phyloP scores from a whole-genome alignment of 2,113 vertebrate genomes.

The Carassius carassius region DNA sequence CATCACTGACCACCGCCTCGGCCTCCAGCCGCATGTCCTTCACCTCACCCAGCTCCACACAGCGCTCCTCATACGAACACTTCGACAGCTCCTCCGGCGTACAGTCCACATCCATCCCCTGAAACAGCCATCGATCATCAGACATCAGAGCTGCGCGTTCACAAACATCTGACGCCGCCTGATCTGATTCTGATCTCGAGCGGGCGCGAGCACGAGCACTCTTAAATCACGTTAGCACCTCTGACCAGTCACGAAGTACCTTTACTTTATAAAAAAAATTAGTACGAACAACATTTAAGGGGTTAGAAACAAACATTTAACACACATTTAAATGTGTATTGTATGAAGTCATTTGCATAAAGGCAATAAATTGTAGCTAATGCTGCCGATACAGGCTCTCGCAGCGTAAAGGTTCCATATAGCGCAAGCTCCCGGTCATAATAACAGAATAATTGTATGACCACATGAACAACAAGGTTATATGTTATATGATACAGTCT shows the following conservation, averaged over 20 bases:
- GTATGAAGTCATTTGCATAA: background rate
- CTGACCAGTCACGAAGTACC: background rate
- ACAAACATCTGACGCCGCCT: constrained; percentile 16
- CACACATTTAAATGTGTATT: background rate
- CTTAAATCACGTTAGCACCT: background rate
- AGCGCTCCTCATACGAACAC: constrained; percentile 79
- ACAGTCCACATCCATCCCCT: constrained; percentile 89
- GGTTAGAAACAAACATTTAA: background rate
- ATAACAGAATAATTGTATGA: background rate
- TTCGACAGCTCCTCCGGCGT: constrained; percentile 80
- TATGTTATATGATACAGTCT: background rate
- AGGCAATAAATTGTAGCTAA: background rate
- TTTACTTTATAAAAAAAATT: background rate
- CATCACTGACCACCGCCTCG: constrained; percentile 92
- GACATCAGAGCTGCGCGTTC: background rate
- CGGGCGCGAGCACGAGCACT: background rate
- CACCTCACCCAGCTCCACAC: constrained; percentile 79
- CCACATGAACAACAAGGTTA: background rate
- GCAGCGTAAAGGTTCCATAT: background rate
- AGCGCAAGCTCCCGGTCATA: background rate
- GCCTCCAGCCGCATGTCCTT: constrained; percentile 97
- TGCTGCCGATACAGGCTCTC: background rate
- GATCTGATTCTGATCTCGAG: background rate
- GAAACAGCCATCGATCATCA: constrained; percentile 9
- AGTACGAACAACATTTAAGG: background rate